phyloP scores from a whole-genome alignment of 2,797 vertebrate species.

The Rhinatrema bivittatum region DNA sequence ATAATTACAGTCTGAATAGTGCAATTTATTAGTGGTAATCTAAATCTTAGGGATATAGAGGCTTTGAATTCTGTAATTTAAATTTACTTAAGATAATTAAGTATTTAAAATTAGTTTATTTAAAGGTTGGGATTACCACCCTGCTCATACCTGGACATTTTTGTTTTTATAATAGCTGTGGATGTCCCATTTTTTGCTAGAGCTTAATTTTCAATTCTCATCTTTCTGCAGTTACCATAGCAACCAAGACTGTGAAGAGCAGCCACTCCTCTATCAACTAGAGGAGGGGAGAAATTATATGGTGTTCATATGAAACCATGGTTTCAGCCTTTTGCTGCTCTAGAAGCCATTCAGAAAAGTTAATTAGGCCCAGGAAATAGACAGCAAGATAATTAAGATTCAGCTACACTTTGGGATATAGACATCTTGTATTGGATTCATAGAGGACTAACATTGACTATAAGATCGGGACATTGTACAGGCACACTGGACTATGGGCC shows the following conservation, averaged over 20 bases:
- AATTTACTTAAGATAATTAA: slow-evolving; percentile 52
- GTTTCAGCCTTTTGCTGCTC: slow-evolving; percentile 24
- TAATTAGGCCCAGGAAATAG: slow-evolving; percentile 61
- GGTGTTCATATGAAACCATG: slow-evolving; percentile 47
- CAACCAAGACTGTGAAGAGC: slow-evolving; percentile 35
- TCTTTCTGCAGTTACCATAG: slow-evolving; percentile 33
- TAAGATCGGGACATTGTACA: no score
- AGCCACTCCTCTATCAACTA: slow-evolving; percentile 34
- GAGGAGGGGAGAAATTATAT: slow-evolving; percentile 35
- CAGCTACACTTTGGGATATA: slow-evolving; percentile 47
- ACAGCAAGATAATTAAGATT: slow-evolving; percentile 57
- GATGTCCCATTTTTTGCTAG: slow-evolving; percentile 23
- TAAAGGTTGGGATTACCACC: slow-evolving; percentile 28
- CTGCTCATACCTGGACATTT: no score
- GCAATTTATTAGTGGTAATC: no score
- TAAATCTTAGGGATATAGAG: neutral
- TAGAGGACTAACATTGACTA: no score
- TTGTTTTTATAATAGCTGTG: no score
- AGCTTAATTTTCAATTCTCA: slow-evolving; percentile 35
- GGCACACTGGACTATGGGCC: no score
- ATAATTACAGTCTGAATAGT: no score
- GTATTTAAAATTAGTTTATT: slow-evolving; percentile 44
- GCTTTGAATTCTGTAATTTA: slow-evolving; percentile 37
- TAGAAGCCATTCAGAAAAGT: slow-evolving; percentile 49
- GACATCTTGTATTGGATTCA: no score